A percentile compares a stretch with the other conserved stretches of the same genome.
These are phyloP conservation scores for Ctena decussata DNA, from an alignment of 2,888 invertebrate genomes.

Conservation along the genomic window DNA sequence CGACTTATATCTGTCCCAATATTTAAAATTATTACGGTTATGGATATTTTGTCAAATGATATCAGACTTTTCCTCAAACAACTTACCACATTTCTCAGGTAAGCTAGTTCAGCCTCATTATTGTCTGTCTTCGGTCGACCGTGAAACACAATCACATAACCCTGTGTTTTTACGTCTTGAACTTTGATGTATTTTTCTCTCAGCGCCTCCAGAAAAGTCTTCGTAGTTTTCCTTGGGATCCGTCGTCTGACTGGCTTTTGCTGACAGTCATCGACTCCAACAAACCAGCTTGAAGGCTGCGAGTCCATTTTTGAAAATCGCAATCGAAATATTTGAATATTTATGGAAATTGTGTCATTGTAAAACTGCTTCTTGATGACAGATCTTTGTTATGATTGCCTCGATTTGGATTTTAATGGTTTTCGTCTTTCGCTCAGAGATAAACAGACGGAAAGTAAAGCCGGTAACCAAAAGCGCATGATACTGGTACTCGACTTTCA, in stretches of 20 bases:
- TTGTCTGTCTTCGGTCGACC: slow-evolving; percentile 72
- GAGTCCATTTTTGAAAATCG: not conserved
- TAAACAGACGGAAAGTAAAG: too few species aligned
- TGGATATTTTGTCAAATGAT: too few species aligned
- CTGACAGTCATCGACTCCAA: not conserved
- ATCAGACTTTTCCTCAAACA: too few species aligned
- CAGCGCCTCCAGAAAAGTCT: slow-evolving; percentile 77
- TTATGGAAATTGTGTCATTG: slow-evolving; percentile 4
- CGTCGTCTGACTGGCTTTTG: not conserved
- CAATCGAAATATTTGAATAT: not conserved
- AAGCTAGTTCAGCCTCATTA: slow-evolving; percentile 78
- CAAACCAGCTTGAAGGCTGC: slow-evolving; percentile 13
- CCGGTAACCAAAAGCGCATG: too few species aligned
- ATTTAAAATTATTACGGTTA: too few species aligned
- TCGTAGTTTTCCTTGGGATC: slow-evolving; percentile 24
- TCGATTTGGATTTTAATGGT: not conserved
- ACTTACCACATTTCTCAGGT: slow-evolving; percentile 80
- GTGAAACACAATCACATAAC: slow-evolving; percentile 73
- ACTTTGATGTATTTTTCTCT: slow-evolving; percentile 77
- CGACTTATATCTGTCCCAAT: too few species aligned
- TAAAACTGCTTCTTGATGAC: not conserved
- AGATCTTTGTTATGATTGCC: slow-evolving; percentile 1
- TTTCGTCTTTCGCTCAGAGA: not conserved
- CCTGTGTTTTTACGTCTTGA: slow-evolving; percentile 49
- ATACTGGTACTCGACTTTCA: not conserved